Evolutionary conservation across 1,140 invertebrate genomes (phyloP).

Genomic region (Coptotermes formosanus): DNA sequence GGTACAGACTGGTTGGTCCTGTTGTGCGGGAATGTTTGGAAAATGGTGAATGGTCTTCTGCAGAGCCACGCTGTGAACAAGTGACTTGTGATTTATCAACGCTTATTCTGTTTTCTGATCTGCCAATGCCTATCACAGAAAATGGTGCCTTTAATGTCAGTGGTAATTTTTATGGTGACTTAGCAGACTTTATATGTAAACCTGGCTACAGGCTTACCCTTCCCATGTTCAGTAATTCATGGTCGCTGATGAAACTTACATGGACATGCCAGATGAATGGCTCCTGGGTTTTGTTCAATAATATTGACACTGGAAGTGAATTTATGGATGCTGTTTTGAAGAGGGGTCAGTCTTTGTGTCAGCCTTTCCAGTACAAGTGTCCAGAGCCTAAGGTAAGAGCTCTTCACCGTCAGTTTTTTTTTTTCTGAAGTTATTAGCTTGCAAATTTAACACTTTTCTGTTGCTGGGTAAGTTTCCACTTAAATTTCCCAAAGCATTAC

Average conservation of each 20-base stretch:
- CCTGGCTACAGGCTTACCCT: not conserved
- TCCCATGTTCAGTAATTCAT: not conserved
- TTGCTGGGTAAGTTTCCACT: too few species aligned
- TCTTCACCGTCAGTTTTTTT: not conserved
- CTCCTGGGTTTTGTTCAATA: conserved; percentile 3
- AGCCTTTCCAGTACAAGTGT: conserved; percentile 32
- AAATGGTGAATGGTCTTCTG: not conserved
- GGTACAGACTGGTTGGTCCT: conserved; percentile 20
- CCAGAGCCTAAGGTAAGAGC: conserved; percentile 37
- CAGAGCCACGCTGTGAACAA: not conserved
- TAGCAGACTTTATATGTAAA: conserved; percentile 6
- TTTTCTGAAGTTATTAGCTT: not conserved
- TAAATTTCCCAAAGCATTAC: too few species aligned
- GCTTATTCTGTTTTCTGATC: not conserved
- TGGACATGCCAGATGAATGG: conserved; percentile 12
- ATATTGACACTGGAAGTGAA: not conserved
- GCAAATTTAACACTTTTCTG: not conserved
- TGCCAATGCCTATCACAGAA: not conserved
- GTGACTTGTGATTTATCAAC: not conserved
- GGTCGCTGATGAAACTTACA: not conserved
- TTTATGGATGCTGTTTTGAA: not conserved
- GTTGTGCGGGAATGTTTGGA: not conserved
- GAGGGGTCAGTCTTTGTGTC: conserved; percentile 12
- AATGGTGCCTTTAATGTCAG: not conserved
- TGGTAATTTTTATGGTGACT: not conserved